These are phyloP conservation scores for Drosophila limbata DNA, from an alignment of 2,888 invertebrate species.

Conservation along the genomic window DNA sequence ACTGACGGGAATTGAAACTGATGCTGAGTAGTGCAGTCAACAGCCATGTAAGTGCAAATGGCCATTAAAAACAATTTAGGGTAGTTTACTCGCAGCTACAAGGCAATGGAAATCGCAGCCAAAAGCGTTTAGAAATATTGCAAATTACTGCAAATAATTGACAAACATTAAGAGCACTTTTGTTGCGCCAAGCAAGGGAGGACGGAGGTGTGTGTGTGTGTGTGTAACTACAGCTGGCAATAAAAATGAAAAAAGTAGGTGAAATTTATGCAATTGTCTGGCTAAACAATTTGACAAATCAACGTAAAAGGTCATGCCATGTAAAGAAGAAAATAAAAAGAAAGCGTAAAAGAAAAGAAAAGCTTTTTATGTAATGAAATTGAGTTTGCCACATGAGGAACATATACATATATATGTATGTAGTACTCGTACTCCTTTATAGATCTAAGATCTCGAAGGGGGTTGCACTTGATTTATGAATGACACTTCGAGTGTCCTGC, in stretches of 20 bases:
- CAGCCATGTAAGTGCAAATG: conserved; percentile 74
- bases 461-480: conserved; percentile 77
- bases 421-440: background rate
- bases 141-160: conserved; percentile 82
- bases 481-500: conserved; percentile 54
- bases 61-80: conserved; percentile 78
- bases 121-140: conserved; percentile 76
- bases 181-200: conserved; percentile 2
- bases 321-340: conserved; percentile 13
- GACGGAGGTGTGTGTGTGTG: background rate
- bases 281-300: conserved; percentile 53
- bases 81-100: conserved; percentile 46
- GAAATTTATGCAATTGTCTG: conserved; percentile 56
- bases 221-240: conserved; percentile 45
- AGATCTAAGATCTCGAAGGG: conserved; percentile 1
- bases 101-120: conserved; percentile 31
- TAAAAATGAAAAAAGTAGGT: conserved; percentile 34
- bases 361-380: conserved; percentile 80
- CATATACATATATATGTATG: background rate
- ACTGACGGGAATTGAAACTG: conserved; percentile 29
- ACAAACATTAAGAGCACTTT: conserved; percentile 69
- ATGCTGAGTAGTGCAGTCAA: conserved; percentile 51
- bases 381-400: conserved; percentile 53
- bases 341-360: conserved; percentile 30
- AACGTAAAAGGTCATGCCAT: conserved; percentile 49